Conservation (phyloP, 2,888 invertebrate species). For the Dorcus hopei region DNA sequence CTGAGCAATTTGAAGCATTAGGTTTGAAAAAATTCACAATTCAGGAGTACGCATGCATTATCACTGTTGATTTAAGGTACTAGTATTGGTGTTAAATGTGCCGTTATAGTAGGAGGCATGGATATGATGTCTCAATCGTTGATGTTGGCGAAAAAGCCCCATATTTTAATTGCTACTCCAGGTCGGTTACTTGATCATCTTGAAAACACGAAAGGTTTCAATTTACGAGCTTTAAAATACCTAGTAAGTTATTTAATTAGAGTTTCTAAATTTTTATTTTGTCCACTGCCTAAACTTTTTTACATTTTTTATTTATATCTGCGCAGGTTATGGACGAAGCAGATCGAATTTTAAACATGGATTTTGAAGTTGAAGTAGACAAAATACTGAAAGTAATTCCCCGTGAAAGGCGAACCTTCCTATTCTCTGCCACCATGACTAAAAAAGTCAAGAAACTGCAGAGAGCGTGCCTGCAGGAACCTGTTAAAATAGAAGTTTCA, state of each 20-base stretch:
- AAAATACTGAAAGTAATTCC: conserved; percentile 93
- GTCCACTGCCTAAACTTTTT: neutral
- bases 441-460: conserved; percentile 95
- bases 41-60: conserved; percentile 1
- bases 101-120: conserved; percentile 97
- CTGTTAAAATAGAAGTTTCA: conserved; percentile 93
- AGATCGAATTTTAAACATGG: conserved; percentile 97
- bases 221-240: conserved; percentile 81
- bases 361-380: conserved; percentile 96
- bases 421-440: conserved; percentile 99
- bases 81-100: conserved; percentile 90
- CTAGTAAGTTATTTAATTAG: conserved; percentile 57
- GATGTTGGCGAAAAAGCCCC: conserved; percentile 91
- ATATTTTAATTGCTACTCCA: conserved; percentile 95
- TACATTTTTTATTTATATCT: neutral
- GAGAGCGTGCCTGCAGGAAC: conserved; percentile 89
- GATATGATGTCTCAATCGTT: conserved; percentile 96
- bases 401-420: conserved; percentile 82
- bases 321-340: conserved; percentile 94
- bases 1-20: conserved; percentile 96
- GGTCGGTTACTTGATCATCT: conserved; percentile 94
- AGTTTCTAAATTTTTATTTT: neutral
- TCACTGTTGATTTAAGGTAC: conserved; percentile 56
- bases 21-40: conserved; percentile 48
- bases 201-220: conserved; percentile 97